Percentiles rank a stretch among this genome's conserved stretches.
phyloP scores from a whole-genome alignment of 2,113 vertebrate genomes.

The Tragelaphus strepsiceros region DNA sequence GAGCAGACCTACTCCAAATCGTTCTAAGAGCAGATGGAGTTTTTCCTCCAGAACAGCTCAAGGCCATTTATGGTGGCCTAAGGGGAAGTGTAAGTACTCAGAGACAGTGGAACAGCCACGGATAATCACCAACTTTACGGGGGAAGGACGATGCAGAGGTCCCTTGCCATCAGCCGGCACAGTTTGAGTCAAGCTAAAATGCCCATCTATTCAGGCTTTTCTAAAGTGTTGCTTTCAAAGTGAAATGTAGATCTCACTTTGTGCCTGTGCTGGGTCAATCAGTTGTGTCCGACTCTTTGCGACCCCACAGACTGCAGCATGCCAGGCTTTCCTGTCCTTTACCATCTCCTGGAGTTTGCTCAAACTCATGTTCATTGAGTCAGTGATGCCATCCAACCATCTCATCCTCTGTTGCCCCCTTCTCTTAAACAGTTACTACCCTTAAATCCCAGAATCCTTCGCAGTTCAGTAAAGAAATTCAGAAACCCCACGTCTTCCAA shows the following conservation, averaged over 20 bases:
- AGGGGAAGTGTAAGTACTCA: neutral
- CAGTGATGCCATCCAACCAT: neutral
- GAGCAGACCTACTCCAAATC: neutral
- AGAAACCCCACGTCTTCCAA: neutral
- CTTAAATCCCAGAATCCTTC: neutral
- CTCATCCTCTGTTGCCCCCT: neutral
- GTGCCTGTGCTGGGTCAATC: neutral
- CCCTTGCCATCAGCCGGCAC: neutral
- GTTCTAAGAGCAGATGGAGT: slow-evolving; percentile 9
- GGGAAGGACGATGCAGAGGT: neutral
- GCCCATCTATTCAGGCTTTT: neutral
- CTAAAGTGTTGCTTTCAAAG: neutral
- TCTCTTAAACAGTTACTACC: neutral
- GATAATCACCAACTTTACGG: neutral
- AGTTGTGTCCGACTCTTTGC: neutral
- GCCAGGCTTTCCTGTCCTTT: neutral
- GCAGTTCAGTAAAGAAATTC: neutral
- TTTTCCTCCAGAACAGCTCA: neutral
- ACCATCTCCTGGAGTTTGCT: neutral
- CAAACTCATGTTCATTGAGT: neutral
- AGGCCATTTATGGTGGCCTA: neutral
- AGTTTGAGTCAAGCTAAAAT: neutral
- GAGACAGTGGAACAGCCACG: neutral
- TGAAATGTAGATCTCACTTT: neutral
- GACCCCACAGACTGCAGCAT: neutral